phyloP scores from a whole-genome alignment of 2,888 invertebrate genomes.

The Nemoura dubitans region DNA sequence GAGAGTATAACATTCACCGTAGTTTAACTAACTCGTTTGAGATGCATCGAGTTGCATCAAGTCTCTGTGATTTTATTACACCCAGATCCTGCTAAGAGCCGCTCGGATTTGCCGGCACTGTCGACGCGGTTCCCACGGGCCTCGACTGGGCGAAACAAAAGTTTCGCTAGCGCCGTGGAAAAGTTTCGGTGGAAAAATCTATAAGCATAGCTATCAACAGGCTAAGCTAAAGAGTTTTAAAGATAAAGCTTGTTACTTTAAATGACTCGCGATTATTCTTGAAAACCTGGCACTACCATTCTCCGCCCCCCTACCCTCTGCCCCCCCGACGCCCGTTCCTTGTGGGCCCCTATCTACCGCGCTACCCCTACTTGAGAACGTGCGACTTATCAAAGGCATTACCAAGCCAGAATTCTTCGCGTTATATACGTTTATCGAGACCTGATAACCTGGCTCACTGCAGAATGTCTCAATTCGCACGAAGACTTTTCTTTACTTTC shows the following conservation, averaged over 20 bases:
- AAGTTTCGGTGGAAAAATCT: slow-evolving; percentile 19
- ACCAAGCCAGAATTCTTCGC: slow-evolving; percentile 24
- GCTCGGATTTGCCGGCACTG: not conserved
- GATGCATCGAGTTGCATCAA: not conserved
- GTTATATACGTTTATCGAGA: slow-evolving; percentile 29
- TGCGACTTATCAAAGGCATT: slow-evolving; percentile 44
- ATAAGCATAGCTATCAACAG: slow-evolving; percentile 29
- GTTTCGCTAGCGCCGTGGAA: not conserved
- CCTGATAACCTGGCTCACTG: slow-evolving; percentile 8
- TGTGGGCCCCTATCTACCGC: not conserved
- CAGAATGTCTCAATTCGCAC: slow-evolving; percentile 12
- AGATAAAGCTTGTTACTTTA: slow-evolving; percentile 41
- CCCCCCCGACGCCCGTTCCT: not conserved
- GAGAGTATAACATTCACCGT: not conserved
- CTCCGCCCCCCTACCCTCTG: slow-evolving; percentile 19
- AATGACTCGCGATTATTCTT: slow-evolving; percentile 42
- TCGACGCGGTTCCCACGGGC: not conserved
- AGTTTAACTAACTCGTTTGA: not conserved
- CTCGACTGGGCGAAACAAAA: not conserved
- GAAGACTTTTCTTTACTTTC: not conserved
- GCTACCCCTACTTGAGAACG: slow-evolving; percentile 28
- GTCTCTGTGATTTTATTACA: not conserved
- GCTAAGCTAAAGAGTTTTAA: slow-evolving; percentile 31
- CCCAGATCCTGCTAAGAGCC: not conserved
- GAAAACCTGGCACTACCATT: slow-evolving; percentile 38